Conservation (phyloP, 2,888 invertebrate species). For the Apotomis capreana region DNA sequence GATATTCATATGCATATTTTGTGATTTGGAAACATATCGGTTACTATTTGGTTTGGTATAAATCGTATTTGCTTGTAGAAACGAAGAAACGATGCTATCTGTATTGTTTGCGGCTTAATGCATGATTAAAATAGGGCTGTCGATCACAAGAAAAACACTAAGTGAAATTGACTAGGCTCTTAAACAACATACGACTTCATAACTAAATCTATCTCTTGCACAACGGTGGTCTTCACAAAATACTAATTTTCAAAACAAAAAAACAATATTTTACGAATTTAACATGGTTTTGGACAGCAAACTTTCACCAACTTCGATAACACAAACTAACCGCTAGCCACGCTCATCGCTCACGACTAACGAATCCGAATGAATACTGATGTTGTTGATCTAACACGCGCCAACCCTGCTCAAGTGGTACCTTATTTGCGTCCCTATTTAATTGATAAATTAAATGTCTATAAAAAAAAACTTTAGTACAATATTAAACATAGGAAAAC, state of each 20-base stretch:
- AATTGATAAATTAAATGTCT: background rate
- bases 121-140: constrained; percentile 42
- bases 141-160: constrained; percentile 36
- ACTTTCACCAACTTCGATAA: background rate
- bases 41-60: background rate
- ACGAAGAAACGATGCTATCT: background rate
- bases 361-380: constrained; percentile 2
- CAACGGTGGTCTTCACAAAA: background rate
- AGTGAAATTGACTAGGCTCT: background rate
- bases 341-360: constrained; percentile 32
- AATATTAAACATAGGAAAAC: background rate
- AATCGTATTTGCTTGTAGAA: constrained; percentile 2
- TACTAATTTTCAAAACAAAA: background rate
- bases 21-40: background rate
- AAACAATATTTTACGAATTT: background rate
- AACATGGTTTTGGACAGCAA: constrained; percentile 21
- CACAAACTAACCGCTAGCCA: constrained; percentile 26
- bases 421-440: constrained; percentile 12
- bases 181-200: background rate
- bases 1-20: background rate
- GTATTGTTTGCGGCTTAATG: constrained; percentile 17
- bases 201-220: background rate
- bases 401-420: constrained; percentile 15
- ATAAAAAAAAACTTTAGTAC: background rate
- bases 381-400: constrained; percentile 34